Evolutionary conservation across 1,140 invertebrate genomes (phyloP), one percentile per base, ranked within the genome.

Genomic region (Drosophila bocqueti): DNA sequence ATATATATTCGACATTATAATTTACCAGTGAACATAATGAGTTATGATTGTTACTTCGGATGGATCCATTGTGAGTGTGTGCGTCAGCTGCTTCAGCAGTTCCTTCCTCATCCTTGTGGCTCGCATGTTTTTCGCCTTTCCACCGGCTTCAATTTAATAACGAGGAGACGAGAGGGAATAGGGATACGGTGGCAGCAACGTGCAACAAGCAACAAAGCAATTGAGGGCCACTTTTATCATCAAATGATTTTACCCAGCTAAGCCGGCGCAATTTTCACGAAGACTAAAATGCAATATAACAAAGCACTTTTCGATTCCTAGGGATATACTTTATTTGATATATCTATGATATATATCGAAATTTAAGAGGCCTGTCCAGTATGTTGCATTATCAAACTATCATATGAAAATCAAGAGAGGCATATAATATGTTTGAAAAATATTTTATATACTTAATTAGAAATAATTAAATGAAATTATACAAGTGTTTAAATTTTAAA

Each of bases 191-290:
- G 50, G 21, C 43, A 57, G 29, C 55, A 49, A 42, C 74, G 64
- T 69, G 47, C 61, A 81, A 65, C 79, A 77, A 82, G 81, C 81
- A 79, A 76, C 76, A 83, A 86, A 83, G 83, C 84, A 80, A 87
- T 86, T 87, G 83, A 80, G 84, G 77, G 61, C 81, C 83, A 87
- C 77, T 87, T 87, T 83, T 87, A 81, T 78, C 80, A 83, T 89
- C 77, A 87, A 87, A 87, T 83, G 77, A 83, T 89, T 87, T 89
- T 89, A 59, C 57, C 34, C 69, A 76, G 64, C 80, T 76, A 72
- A 83, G 76, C 61, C 42, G 60, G 72, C 52, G 61, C 80, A 83
- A 77, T 89, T 87, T 86, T 62, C 76, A 87, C 83, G 24, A 60
- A 66, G 11, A 21, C 11, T 13, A 7, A 21, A 46, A 13, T 11